phyloP scores from a whole-genome alignment of 2,888 invertebrate genomes.

The Mesorhabditis belari region DNA sequence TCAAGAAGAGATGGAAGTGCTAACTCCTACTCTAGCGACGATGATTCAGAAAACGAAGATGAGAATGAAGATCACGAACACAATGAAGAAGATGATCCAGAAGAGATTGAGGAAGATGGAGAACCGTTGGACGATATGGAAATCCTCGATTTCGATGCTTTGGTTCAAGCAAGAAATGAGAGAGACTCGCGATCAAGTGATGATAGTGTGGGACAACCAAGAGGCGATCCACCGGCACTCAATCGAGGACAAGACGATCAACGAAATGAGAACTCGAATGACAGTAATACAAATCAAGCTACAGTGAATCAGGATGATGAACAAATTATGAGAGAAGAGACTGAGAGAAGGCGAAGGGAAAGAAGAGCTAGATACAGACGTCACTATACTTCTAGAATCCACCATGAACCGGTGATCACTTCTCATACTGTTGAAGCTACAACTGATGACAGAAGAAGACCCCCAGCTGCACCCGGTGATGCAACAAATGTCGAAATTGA shows the following conservation, averaged over 20 bases:
- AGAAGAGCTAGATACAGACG: no score
- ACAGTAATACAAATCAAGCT: background rate
- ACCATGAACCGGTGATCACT: background rate
- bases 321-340: no score
- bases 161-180: background rate
- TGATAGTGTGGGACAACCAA: background rate
- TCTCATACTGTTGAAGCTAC: background rate
- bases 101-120: background rate
- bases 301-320: no score
- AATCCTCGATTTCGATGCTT: background rate
- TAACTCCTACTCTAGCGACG: background rate
- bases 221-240: background rate
- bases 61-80: constrained; percentile 11
- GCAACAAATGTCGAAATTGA: background rate
- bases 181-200: no score
- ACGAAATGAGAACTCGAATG: background rate
- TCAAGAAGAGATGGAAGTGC: background rate
- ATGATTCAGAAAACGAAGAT: constrained; percentile 5
- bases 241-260: background rate
- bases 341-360: no score
- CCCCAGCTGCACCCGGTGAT: background rate
- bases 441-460: constrained; percentile 1
- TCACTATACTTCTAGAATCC: background rate
- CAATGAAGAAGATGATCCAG: background rate
- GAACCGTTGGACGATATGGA: background rate